Evolutionary conservation across 2,797 vertebrate genomes (phyloP), one percentile per base, ranked within the genome.

Genomic region (Pipistrellus pygmaeus): DNA sequence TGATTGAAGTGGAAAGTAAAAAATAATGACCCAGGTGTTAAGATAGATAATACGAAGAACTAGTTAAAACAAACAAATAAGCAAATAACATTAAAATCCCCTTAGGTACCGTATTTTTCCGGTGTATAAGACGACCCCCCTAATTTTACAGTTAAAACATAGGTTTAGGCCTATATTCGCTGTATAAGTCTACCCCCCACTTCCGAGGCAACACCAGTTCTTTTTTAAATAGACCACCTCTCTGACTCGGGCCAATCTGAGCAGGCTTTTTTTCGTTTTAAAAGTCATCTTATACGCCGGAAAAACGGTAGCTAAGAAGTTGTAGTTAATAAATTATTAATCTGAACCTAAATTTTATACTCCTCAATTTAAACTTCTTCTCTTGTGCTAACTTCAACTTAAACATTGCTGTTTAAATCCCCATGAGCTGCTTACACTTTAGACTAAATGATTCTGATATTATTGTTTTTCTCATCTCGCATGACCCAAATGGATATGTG

Each of bases 271-370:
- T 35, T 35, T 35, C 4, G 35, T 35, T 35, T 35, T 4, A 35
- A 35, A 35, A 35, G 35, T 35, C 35, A 35, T 35, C 35, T 35
- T 35, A 35, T 35, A 35, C 35, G 35, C 35, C 35, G 35, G 35
- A 35, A 35, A 35, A 35, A 35, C 35, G 35, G 35, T 35, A 35
- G 64, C 66, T 86, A 72, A 90, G 55, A 30, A 76, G 53, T 68
- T 80, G 12, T 15, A 51, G 44, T 60, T 91, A 81, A 66, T 76
- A 76, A 88, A 82, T 85, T 73, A 73, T 41, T 93, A 75, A 60
- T 88, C 9, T 51, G 23, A 83, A 41, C n/a, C 23, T 76, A 80
- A 71, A 80, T 41, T 84, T 82, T 90, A 18, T 83, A 25, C 27
- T 78, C 15, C 4, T 91, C 20, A 89, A 64, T 46, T 90, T 93